Base-by-base conservation (phyloP, 2,797 vertebrate genomes). In the Toxotes lorentzi region DNA sequence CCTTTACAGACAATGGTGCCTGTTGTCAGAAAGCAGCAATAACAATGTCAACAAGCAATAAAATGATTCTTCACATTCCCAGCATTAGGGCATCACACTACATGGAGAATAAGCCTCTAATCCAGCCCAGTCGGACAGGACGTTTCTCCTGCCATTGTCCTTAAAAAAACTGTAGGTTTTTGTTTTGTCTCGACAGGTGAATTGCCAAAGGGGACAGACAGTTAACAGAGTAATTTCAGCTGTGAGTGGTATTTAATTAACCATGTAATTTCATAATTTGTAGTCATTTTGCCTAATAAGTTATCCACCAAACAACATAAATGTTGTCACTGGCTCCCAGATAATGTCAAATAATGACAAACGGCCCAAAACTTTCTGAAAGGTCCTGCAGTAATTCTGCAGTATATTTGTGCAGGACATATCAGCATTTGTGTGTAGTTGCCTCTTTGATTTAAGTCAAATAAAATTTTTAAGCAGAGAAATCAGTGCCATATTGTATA, bases 1-100 rank as follows among this genome's bases (percentile, higher is more conserved):
- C 94, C 93, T 85, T 73, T 12, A 1, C 87, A 76, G 86, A 94
- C 94, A 94, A 94, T 90, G 24, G 34, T 17, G 47, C 56, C 78
- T 71, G 35, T 68, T 91, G 88, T 83, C 51, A 57, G 50, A 79
- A 87, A 85, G 82, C 76, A 70, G 79, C 86, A 84, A 81, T 87
- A 79, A 89, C 76, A 72, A 67, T 80, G 79, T 59, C 75, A 75
- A 87, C 43, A n/a, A 11, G 84, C 91, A 92, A 82, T 90, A 80
- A 81, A 94, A 79, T 77, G 75, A 89, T 90, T 78, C 73, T 41
- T 12, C 65, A 48, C 40, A 32, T 73, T 78, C 23, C 41, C 12
- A 23, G 60, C 23, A 70, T 70, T 51, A 60, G 10, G 21, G 60
- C 47, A 51, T 70, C 9, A 4, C 38, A 35, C 45, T 24, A 61